Percentiles rank a stretch among this genome's conserved stretches.
Evolutionary conservation across 2,888 invertebrate species (phyloP).

Genomic region (Augiades crinisus): DNA sequence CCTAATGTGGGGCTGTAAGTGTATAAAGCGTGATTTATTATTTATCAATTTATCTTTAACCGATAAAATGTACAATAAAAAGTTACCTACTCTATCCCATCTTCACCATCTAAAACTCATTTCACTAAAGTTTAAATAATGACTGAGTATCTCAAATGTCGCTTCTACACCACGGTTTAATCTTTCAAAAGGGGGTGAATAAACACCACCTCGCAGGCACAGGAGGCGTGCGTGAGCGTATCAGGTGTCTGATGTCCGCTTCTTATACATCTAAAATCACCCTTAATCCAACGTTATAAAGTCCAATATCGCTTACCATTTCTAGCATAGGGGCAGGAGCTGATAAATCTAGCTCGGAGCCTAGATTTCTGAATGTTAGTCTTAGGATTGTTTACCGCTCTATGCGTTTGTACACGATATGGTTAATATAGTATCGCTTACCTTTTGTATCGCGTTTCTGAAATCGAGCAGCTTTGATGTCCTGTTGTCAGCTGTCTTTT

Average conservation of each 20-base stretch:
- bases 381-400: conserved; percentile 43
- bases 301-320: conserved; percentile 29
- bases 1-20: too few relatives aligned
- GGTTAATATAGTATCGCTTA: conserved; percentile 23
- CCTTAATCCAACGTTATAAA: conserved; percentile 27
- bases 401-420: conserved; percentile 15
- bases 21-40: too few relatives aligned
- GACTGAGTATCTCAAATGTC: neutral
- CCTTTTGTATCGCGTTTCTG: conserved; percentile 21
- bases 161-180: conserved; percentile 8
- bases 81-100: too few relatives aligned
- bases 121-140: neutral
- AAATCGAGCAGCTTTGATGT: neutral
- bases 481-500: neutral
- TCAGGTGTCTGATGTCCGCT: conserved; percentile 49
- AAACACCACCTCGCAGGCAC: conserved; percentile 58
- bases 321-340: conserved; percentile 35
- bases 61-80: too few relatives aligned
- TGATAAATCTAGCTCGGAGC: conserved; percentile 55
- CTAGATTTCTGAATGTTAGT: conserved; percentile 50
- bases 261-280: conserved; percentile 4
- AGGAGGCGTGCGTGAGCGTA: conserved; percentile 63
- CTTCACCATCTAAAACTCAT: too few relatives aligned
- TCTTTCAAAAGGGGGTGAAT: conserved; percentile 51
- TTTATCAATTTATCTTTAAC: too few relatives aligned